These are phyloP conservation scores for Loris lydekkerianus DNA, from an alignment of 2,797 vertebrate genomes.

Conservation along the genomic window DNA sequence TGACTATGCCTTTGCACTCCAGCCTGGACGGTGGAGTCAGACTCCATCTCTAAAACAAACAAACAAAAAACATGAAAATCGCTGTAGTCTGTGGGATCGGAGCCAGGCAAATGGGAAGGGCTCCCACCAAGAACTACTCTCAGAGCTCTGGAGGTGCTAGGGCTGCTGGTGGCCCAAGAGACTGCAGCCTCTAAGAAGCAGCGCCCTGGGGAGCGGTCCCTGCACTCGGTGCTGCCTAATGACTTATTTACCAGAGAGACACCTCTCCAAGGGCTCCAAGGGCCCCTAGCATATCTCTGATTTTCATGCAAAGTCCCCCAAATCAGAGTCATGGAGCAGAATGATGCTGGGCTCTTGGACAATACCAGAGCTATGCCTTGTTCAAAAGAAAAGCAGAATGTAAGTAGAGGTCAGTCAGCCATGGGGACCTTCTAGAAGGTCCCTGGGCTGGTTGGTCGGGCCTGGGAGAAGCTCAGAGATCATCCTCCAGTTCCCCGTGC, in stretches of 20 bases:
- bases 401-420: rapidly evolving
- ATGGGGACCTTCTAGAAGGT: not conserved
- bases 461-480: not conserved
- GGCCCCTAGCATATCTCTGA: not conserved
- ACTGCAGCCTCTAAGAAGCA: not conserved
- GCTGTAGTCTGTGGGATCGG: not conserved
- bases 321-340: not conserved
- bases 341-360: rapidly evolving
- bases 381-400: not conserved
- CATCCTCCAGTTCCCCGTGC: not conserved
- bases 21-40: not conserved
- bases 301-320: not conserved
- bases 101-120: not conserved
- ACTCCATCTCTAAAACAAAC: not conserved
- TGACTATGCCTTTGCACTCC: not conserved
- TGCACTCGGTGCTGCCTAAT: not conserved
- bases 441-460: rapidly evolving
- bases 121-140: not conserved
- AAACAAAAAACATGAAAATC: not conserved
- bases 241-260: constrained; percentile 72
- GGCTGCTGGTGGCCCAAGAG: not conserved
- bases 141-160: not conserved
- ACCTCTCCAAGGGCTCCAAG: constrained; percentile 45
- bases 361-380: no score
- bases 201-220: not conserved